A percentile compares a stretch with the other conserved stretches of the same genome.
These are phyloP conservation scores for Callithrix jacchus DNA, from an alignment of 2,113 vertebrate genomes.

Conservation along the genomic window DNA sequence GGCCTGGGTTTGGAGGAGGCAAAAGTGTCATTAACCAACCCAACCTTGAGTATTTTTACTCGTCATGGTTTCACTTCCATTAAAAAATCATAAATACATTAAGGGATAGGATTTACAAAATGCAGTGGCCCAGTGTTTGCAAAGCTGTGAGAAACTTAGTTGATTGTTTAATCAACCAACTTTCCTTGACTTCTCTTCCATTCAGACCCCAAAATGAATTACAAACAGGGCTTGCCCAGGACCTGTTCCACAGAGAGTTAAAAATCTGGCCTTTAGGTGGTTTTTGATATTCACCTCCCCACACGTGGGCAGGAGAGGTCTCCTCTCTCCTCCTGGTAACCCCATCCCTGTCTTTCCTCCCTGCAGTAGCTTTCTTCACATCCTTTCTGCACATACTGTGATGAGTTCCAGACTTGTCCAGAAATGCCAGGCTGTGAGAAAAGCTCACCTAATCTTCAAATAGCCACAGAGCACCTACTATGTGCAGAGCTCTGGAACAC, in stretches of 20 bases:
- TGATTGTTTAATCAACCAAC: background rate
- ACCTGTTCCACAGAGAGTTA: background rate
- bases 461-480: background rate
- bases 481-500: background rate
- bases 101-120: background rate
- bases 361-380: background rate
- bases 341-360: background rate
- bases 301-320: accelerated
- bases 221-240: background rate
- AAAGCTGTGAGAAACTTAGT: background rate
- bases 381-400: background rate
- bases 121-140: background rate
- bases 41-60: background rate
- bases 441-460: background rate
- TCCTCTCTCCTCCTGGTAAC: background rate
- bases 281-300: background rate
- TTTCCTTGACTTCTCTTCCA: background rate
- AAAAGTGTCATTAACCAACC: background rate
- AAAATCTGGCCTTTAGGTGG: background rate
- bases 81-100: background rate
- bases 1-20: background rate
- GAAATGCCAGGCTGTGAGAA: background rate
- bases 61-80: background rate
- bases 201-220: background rate
- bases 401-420: background rate